Conservation (phyloP, 2,797 vertebrate genomes). For the Centroberyx gerrardi region DNA sequence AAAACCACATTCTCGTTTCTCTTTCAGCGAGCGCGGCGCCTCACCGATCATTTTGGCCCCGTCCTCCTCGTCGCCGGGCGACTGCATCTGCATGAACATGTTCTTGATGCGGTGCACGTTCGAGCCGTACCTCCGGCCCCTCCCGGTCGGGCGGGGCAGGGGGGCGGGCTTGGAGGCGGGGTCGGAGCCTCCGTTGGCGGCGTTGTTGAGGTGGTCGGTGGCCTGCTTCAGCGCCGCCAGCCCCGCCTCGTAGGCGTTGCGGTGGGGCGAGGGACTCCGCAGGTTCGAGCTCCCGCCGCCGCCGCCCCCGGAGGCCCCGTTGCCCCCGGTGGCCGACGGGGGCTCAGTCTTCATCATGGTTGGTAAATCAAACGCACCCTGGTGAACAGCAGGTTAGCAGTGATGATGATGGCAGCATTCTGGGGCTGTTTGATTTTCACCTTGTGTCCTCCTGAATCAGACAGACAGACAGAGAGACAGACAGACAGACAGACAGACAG, state of each 20-base stretch:
- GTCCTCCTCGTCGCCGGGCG: constrained; percentile 89
- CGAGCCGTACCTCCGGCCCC: constrained; percentile 94
- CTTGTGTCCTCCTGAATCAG: constrained; percentile 45
- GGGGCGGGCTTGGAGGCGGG: constrained; percentile 85
- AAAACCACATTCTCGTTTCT: too few relatives aligned
- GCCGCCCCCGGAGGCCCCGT: constrained; percentile 72
- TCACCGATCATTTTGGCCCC: constrained; percentile 82
- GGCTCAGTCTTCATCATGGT: constrained; percentile 98
- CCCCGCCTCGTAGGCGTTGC: constrained; percentile 95
- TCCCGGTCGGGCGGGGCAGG: constrained; percentile 84
- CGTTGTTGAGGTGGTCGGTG: constrained; percentile 86
- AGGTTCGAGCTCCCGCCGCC: constrained; percentile 78
- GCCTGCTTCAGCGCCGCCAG: constrained; percentile 93
- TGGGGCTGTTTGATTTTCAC: constrained; percentile 66
- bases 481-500: not conserved
- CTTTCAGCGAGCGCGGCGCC: not conserved
- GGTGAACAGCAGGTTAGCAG: constrained; percentile 64
- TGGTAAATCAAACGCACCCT: constrained; percentile 75
- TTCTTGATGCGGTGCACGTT: constrained; percentile 99
- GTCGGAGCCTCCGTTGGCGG: constrained; percentile 84
- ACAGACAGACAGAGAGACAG: constrained; percentile 15
- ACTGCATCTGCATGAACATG: constrained; percentile 99
- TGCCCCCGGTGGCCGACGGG: constrained; percentile 81
- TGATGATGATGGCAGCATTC: constrained; percentile 80
- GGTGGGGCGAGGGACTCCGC: constrained; percentile 94